Conservation (phyloP, 2,797 vertebrate genomes). For the Lates japonicus region DNA sequence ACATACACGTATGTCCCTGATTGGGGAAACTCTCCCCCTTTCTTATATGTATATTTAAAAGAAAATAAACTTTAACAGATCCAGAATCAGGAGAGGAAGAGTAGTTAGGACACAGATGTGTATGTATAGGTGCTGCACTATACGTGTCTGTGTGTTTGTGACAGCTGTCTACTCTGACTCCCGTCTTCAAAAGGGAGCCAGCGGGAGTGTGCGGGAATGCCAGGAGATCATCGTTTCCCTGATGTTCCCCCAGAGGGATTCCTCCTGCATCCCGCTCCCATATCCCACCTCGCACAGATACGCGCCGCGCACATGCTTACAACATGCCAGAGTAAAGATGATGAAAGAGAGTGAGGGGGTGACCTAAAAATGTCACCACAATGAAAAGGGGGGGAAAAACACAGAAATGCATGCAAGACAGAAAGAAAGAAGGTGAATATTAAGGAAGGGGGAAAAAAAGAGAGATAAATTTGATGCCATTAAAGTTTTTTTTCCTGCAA, state of each 20-base stretch:
- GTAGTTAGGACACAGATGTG: background rate
- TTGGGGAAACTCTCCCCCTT: slow-evolving; percentile 41
- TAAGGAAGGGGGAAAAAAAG: slow-evolving; percentile 7
- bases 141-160: slow-evolving; percentile 54
- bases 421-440: slow-evolving; percentile 47
- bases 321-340: slow-evolving; percentile 50
- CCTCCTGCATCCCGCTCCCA: slow-evolving; percentile 55
- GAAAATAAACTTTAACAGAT: slow-evolving; percentile 34
- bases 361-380: slow-evolving; percentile 84
- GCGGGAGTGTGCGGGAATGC: slow-evolving; percentile 47
- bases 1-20: slow-evolving; percentile 38
- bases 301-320: slow-evolving; percentile 39
- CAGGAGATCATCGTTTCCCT: slow-evolving; percentile 59
- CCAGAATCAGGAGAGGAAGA: slow-evolving; percentile 10
- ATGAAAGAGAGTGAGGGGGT: slow-evolving; percentile 79
- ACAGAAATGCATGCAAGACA: slow-evolving; percentile 6
- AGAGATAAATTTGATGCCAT: slow-evolving; percentile 35
- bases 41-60: slow-evolving; percentile 9
- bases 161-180: slow-evolving; percentile 66
- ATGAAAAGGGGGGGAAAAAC: slow-evolving; percentile 12
- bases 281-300: slow-evolving; percentile 51
- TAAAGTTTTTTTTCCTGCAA: slow-evolving; percentile 37
- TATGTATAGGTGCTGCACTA: slow-evolving; percentile 43
- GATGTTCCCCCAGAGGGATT: slow-evolving; percentile 63
- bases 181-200: slow-evolving; percentile 71